A percentile compares a stretch with the other conserved stretches of the same genome.
phyloP scores from a whole-genome alignment of 2,888 invertebrate species.

The Odontomyia ornata region DNA sequence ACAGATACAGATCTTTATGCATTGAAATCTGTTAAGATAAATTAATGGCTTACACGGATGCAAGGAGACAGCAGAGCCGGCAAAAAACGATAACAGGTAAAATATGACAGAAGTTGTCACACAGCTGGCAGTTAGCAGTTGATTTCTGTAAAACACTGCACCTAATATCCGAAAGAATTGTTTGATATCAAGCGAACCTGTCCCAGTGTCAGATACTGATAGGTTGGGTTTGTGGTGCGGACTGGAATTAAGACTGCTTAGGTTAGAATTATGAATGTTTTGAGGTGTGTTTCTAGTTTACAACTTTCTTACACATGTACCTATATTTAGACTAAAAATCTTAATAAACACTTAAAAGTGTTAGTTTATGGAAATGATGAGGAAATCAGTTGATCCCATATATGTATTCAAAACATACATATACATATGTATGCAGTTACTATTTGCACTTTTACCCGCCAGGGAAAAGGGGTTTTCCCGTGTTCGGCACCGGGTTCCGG shows the following conservation, averaged over 20 bases:
- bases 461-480: too few relatives aligned
- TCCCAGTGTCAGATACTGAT: background rate
- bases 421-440: too few relatives aligned
- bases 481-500: too few relatives aligned
- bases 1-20: slow-evolving; percentile 17
- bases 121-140: slow-evolving; percentile 39
- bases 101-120: slow-evolving; percentile 42
- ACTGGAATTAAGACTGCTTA: too few relatives aligned
- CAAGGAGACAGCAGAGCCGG: background rate
- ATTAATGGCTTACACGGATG: slow-evolving; percentile 20
- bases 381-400: too few relatives aligned
- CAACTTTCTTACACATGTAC: background rate
- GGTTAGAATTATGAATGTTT: too few relatives aligned
- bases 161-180: background rate
- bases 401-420: too few relatives aligned
- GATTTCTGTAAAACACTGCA: slow-evolving; percentile 22
- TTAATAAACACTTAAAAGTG: too few relatives aligned
- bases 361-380: too few relatives aligned
- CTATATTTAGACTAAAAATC: background rate
- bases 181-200: slow-evolving; percentile 6
- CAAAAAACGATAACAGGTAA: slow-evolving; percentile 24
- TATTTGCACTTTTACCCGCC: too few relatives aligned
- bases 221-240: too few relatives aligned
- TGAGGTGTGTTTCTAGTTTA: too few relatives aligned
- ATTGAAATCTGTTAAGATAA: slow-evolving; percentile 29